Percentiles rank a stretch among this genome's conserved stretches.
These are phyloP conservation scores for Tragelaphus buxtoni DNA, from an alignment of 2,113 vertebrate genomes.

Conservation along the genomic window DNA sequence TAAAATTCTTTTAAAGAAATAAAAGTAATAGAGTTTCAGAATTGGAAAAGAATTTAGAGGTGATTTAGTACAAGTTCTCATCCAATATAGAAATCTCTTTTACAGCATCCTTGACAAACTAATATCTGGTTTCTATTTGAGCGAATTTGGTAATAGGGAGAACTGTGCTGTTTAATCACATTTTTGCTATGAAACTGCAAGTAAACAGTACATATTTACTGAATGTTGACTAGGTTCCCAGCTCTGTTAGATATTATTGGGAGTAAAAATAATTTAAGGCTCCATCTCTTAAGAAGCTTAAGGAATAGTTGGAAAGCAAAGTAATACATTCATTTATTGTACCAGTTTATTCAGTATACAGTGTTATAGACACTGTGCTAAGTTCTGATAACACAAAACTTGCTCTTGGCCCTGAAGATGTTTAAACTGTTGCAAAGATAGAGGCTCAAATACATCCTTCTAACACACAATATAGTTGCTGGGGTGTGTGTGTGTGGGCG, in stretches of 20 bases:
- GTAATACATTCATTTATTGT: background rate
- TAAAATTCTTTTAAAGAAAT: background rate
- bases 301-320: background rate
- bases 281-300: background rate
- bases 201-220: background rate
- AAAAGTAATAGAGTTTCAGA: background rate
- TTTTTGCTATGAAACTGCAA: background rate
- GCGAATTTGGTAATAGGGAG: background rate
- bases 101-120: background rate
- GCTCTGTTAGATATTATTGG: background rate
- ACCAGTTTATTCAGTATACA: background rate
- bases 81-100: background rate
- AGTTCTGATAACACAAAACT: background rate
- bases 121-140: background rate
- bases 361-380: background rate
- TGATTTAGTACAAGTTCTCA: background rate
- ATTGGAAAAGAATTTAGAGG: background rate
- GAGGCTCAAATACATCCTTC: background rate
- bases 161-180: background rate
- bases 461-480: background rate
- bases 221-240: background rate
- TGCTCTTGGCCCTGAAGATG: background rate
- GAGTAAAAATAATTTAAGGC: background rate
- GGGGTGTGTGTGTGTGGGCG: background rate
- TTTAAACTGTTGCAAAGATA: background rate